A percentile compares a stretch with the other conserved stretches of the same genome.
Conservation (phyloP, 2,113 vertebrate species). For the Corythoichthys intestinalis region DNA sequence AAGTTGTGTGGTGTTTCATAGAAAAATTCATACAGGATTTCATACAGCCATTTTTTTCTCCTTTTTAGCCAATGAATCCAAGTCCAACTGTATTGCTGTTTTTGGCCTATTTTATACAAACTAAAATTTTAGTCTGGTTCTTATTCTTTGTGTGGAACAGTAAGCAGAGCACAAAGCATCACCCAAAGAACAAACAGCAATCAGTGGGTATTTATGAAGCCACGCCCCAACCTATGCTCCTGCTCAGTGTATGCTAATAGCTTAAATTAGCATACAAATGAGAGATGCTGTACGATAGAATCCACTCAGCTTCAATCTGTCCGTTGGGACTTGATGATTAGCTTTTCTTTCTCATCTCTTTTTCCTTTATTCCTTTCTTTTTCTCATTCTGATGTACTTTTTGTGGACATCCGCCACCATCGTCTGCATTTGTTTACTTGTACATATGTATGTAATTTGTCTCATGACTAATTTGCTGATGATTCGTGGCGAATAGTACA, state of each 20-base stretch:
- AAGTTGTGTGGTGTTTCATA: too few species aligned
- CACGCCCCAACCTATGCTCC: conserved; percentile 20
- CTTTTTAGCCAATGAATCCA: too few species aligned
- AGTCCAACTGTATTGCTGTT: too few species aligned
- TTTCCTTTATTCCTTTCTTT: conserved; percentile 9
- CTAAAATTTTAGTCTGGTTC: too few species aligned
- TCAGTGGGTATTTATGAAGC: conserved; percentile 49
- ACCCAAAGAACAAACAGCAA: conserved; percentile 55
- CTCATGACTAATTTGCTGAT: conserved; percentile 66
- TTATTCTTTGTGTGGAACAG: too few species aligned
- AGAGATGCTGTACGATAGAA: conserved; percentile 61
- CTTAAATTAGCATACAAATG: conserved; percentile 72
- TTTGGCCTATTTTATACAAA: too few species aligned
- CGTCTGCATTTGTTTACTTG: conserved; percentile 54
- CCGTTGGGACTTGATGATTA: conserved; percentile 64
- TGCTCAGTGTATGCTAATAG: conserved; percentile 48
- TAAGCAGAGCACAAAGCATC: conserved; percentile 12
- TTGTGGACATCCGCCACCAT: neutral
- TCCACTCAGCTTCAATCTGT: conserved; percentile 60
- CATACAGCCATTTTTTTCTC: too few species aligned
- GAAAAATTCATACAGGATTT: too few species aligned
- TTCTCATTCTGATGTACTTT: neutral
- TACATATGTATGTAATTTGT: conserved; percentile 47
- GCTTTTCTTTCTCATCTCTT: conserved; percentile 43
- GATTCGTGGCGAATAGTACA: conserved; percentile 43